Evolutionary conservation across 2,888 invertebrate species (phyloP).

Genomic region (Mantis religiosa): DNA sequence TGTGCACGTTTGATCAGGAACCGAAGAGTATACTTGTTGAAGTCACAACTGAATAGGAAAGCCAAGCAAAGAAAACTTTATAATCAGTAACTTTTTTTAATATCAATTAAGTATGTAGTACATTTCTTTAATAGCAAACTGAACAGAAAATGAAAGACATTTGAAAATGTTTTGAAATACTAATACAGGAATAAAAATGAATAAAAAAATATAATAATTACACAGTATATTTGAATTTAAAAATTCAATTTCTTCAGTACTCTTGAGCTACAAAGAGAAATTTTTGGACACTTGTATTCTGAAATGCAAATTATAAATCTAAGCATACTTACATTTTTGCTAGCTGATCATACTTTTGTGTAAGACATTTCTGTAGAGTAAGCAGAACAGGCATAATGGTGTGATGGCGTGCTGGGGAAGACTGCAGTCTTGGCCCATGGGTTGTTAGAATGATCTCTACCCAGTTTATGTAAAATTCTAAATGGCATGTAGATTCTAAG

Average conservation of each 20-base stretch:
- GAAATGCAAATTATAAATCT: too few relatives aligned
- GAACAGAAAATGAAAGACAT: neutral
- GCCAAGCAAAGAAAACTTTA: neutral
- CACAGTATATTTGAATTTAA: too few relatives aligned
- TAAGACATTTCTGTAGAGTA: conserved; percentile 72
- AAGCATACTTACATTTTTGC: conserved; percentile 71
- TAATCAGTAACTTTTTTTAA: neutral
- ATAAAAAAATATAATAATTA: neutral
- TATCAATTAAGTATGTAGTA: neutral
- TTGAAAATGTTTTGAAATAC: neutral
- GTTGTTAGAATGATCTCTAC: conserved; percentile 61
- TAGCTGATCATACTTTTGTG: conserved; percentile 73
- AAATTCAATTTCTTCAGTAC: neutral
- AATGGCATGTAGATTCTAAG: conserved; percentile 72
- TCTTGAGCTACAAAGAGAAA: neutral
- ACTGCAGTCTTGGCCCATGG: conserved; percentile 50
- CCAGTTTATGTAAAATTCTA: conserved; percentile 89
- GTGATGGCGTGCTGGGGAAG: conserved; percentile 48
- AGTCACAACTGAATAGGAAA: conserved; percentile 69
- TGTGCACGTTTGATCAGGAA: conserved; percentile 59
- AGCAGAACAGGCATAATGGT: conserved; percentile 61
- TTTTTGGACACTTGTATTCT: too few relatives aligned
- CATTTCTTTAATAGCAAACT: neutral
- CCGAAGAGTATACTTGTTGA: conserved; percentile 78
- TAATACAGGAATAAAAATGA: neutral